Conservation (phyloP, 2,113 vertebrate species). For the Chlamydotis undulata region DNA sequence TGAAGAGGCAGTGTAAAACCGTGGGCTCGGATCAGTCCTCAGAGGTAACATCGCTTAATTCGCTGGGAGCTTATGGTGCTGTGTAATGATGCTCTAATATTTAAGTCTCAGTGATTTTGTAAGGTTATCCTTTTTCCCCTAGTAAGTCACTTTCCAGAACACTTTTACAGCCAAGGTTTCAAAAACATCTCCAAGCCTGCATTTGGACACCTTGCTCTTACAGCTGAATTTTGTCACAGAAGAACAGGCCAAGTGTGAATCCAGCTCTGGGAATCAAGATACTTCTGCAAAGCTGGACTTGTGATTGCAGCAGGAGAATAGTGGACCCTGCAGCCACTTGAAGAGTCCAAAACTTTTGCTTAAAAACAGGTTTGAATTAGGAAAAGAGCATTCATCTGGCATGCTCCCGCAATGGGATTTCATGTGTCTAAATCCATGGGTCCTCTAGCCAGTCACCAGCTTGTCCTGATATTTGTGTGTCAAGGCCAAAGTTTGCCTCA, state of each 20-base stretch:
- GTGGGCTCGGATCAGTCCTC: neutral
- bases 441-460: neutral
- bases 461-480: neutral
- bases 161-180: neutral
- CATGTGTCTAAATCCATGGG: neutral
- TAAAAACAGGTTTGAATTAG: neutral
- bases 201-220: neutral
- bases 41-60: neutral
- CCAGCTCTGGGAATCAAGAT: neutral
- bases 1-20: neutral
- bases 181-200: neutral
- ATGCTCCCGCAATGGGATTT: neutral
- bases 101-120: neutral
- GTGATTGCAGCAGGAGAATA: neutral
- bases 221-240: neutral
- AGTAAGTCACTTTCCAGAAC: neutral
- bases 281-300: neutral
- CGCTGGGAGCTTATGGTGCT: neutral
- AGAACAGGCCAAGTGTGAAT: neutral
- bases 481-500: neutral
- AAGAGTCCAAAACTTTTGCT: neutral
- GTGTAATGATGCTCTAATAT: neutral
- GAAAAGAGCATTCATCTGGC: neutral
- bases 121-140: neutral
- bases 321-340: neutral